Evolutionary conservation across 2,113 vertebrate genomes (phyloP), one percentile per base, ranked within the genome.

Genomic region (Antigone vipio): DNA sequence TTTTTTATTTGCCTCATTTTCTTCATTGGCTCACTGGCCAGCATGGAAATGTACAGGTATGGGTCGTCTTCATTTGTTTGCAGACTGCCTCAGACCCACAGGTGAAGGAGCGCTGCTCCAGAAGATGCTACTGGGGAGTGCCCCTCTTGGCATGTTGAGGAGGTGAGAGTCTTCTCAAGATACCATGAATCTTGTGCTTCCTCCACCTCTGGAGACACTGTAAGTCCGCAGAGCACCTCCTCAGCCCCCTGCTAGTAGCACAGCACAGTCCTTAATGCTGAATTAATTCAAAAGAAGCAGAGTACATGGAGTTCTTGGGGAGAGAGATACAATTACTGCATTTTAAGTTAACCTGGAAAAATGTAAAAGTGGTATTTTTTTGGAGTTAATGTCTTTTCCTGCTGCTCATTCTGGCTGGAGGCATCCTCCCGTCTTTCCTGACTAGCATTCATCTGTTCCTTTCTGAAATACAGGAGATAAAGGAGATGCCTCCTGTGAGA

Each of bases 321-420:
- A 92, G 62, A 74, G 32, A 17, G 40, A 74, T 79, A 32, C 66
- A 89, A 85, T 80, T 85, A 69, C 50, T 74, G 15, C 19, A 52
- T 69, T 94, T 93, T 81, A 79, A 88, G 42, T 67, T 83, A 27
- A 76, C 30, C 64, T 72, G 44, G 74, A 95, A 93, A 93, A 93
- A 91, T 44, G n/a, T 30, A 66, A 11, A 95, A 95, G 53, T 76
- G 62, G 27, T 30, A 8, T 38, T 75, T 66, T 73, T 92, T 72
- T 50, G 0, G 35, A 89, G 50, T 89, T 96, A 92, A 95, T 85
- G 32, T 83, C 77, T 92, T 96, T 95, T 88, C 87, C 95, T 85
- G 80, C 69, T 89, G 86, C 44, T 89, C 29, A 47, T 92, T 92
- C 84, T 92, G 87, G 84, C 93, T 81, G 35, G 60, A 95, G 66